Evolutionary conservation across 1,140 invertebrate genomes (phyloP).

Genomic region (Melitaea cinxia): DNA sequence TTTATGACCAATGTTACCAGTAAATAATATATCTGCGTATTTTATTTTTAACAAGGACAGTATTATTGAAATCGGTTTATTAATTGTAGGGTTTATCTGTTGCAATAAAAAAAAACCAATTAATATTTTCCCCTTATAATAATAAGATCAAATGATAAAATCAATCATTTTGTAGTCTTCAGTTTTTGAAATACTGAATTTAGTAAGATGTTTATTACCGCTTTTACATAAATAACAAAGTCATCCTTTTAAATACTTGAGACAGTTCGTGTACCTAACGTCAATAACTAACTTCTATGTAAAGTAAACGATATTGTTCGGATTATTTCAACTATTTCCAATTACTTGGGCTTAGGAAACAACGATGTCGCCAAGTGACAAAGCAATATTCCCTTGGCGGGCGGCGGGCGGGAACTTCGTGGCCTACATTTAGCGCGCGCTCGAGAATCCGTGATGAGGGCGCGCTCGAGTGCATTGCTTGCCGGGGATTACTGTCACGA

Average conservation of each 20-base stretch:
- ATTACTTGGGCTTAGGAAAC: slow-evolving; percentile 78
- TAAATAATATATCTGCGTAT: no score
- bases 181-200: no score
- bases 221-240: no score
- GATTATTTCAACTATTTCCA: slow-evolving; percentile 77
- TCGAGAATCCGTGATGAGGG: slow-evolving; percentile 74
- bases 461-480: slow-evolving; percentile 58
- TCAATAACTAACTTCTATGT: neutral
- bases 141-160: no score
- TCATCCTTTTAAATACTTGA: neutral
- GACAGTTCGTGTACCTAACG: neutral
- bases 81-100: no score
- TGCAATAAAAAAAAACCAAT: no score
- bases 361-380: slow-evolving; percentile 77
- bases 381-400: slow-evolving; percentile 75
- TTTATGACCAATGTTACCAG: no score
- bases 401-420: slow-evolving; percentile 66
- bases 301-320: slow-evolving; percentile 25
- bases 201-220: no score
- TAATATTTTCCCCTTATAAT: no score
- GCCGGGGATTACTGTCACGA: slow-evolving; percentile 62
- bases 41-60: no score
- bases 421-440: slow-evolving; percentile 75
- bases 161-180: no score
- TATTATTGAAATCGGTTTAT: no score